Conservation (phyloP, 1,140 invertebrate genomes). For the roundworm (Caenorhabditis elegans) region WBcel235 BX284602.5:5711001-5711500, state of each 20-base stretch:
- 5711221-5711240: no score
- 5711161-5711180: no score
- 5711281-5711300: conserved; percentile 60
- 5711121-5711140: no score
- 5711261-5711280: conserved; percentile 43
- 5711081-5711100: no score
- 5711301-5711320: conserved; percentile 57
- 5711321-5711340: conserved; percentile 62
- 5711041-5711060: not conserved
- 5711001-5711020: conserved; percentile 10
- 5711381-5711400: not conserved
- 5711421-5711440: conserved; percentile 53
- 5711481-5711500: conserved; percentile 56
- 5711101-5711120: no score
- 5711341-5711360: conserved; percentile 62
- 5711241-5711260: no score
- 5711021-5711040: not conserved
- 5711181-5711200: no score
- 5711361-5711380: conserved; percentile 49
- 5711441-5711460: conserved; percentile 58
- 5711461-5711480: conserved; percentile 62
- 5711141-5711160: no score
- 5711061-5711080: no score
- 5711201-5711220: no score
- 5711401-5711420: conserved; percentile 51